Evolutionary conservation across 2,797 vertebrate genomes (phyloP).

Genomic region (Peromyscus melanophrys): DNA sequence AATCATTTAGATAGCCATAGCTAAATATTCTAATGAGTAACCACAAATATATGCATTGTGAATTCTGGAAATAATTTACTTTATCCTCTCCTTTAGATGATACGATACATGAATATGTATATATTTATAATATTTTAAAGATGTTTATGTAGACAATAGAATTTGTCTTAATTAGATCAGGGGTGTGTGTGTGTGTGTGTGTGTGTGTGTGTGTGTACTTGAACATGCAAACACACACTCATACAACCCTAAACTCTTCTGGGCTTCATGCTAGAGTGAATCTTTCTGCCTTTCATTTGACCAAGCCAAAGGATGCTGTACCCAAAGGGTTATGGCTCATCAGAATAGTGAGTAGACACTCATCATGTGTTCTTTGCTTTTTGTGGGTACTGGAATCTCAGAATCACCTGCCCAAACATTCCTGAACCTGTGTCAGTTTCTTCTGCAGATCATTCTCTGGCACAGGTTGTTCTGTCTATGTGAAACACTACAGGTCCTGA

Average conservation of each 20-base stretch:
- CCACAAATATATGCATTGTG: background rate
- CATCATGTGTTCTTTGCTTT: background rate
- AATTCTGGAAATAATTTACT: slow-evolving; percentile 6
- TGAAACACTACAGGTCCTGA: background rate
- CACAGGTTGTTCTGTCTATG: background rate
- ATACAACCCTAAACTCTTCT: background rate
- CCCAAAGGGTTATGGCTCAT: background rate
- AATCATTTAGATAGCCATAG: background rate
- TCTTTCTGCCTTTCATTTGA: background rate
- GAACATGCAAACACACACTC: background rate
- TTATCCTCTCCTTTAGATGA: slow-evolving; percentile 10
- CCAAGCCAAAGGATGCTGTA: slow-evolving; percentile 3
- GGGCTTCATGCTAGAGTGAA: background rate
- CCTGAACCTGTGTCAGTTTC: background rate
- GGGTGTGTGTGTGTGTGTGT: background rate
- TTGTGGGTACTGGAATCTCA: slow-evolving; percentile 2
- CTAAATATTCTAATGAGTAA: background rate
- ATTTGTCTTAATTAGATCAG: background rate
- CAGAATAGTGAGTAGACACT: background rate
- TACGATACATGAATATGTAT: background rate
- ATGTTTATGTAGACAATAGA: background rate
- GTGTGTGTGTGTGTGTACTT: background rate
- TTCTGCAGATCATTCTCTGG: background rate
- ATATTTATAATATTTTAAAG: background rate
- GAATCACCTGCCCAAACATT: background rate